Conservation (phyloP, 2,888 invertebrate species). For the Bellardia pandia region DNA sequence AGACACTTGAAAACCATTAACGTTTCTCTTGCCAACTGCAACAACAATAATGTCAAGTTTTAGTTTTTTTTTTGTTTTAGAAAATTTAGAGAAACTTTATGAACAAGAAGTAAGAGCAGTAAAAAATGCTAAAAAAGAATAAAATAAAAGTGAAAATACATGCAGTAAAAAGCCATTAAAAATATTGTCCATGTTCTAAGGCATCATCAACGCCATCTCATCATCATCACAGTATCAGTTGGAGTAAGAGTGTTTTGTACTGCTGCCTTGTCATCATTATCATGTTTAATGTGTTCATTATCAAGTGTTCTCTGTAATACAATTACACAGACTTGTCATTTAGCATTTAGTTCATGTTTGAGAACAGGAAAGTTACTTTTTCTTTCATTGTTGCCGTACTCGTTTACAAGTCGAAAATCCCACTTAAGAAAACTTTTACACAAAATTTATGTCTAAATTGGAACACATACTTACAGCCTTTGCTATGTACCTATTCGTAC, state of each 20-base stretch:
- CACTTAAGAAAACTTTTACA: slow-evolving; percentile 72
- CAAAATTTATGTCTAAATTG: slow-evolving; percentile 67
- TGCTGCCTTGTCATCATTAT: slow-evolving; percentile 19
- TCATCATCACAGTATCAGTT: background rate
- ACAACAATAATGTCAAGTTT: background rate
- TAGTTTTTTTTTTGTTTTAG: background rate
- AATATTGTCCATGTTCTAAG: slow-evolving; percentile 55
- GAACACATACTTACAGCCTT: slow-evolving; percentile 21
- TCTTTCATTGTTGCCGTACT: slow-evolving; percentile 32
- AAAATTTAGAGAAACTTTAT: slow-evolving; percentile 43
- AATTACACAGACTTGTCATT: slow-evolving; percentile 71
- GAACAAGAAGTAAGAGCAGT: background rate
- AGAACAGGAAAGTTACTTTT: slow-evolving; percentile 49
- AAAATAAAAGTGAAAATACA: slow-evolving; percentile 8
- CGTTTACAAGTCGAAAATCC: slow-evolving; percentile 69
- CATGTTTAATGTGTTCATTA: slow-evolving; percentile 23
- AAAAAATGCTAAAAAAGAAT: background rate
- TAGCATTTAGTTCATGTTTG: slow-evolving; percentile 69
- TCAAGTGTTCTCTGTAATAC: slow-evolving; percentile 64
- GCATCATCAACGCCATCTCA: slow-evolving; percentile 9
- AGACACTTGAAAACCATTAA: slow-evolving; percentile 59
- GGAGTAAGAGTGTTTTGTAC: background rate
- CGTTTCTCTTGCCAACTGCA: background rate
- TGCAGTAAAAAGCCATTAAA: slow-evolving; percentile 57
- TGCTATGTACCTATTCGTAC: background rate